Conservation (phyloP, 2,797 vertebrate species). For the Sternotherus odoratus region DNA sequence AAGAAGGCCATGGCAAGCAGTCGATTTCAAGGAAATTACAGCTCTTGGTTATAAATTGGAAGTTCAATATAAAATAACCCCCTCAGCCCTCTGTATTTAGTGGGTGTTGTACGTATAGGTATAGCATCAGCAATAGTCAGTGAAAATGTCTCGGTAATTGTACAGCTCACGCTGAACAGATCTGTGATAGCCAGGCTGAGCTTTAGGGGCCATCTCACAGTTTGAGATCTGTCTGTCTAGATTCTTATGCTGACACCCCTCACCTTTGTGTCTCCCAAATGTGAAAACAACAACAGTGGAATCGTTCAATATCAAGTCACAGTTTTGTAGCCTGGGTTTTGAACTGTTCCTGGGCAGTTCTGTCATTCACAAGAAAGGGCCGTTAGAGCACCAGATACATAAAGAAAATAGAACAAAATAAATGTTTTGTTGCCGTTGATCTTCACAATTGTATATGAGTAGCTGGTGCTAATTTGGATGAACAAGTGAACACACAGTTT, state of each 20-base stretch:
- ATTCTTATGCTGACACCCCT: not conserved
- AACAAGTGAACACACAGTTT: not conserved
- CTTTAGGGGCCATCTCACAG: not conserved
- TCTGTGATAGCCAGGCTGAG: not conserved
- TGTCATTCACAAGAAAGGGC: not conserved
- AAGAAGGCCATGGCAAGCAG: not conserved
- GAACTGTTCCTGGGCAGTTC: not conserved
- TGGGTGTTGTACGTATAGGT: not conserved
- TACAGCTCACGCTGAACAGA: not conserved
- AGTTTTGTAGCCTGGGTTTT: not conserved
- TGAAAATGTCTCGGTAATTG: not conserved
- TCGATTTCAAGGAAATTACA: conserved; percentile 1
- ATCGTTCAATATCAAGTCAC: not conserved
- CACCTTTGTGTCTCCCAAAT: not conserved
- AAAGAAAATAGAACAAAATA: not conserved
- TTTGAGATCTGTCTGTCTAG: not conserved
- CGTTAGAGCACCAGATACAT: not conserved
- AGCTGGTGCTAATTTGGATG: not conserved
- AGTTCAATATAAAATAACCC: not conserved
- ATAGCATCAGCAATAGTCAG: not conserved
- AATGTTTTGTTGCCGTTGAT: not conserved
- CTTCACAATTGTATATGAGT: not conserved
- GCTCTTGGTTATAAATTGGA: not conserved
- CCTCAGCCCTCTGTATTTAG: not conserved
- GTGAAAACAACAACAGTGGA: not conserved